These are phyloP conservation scores for Amazona vittata DNA, from an alignment of 2,113 vertebrate species.

Conservation along the genomic window DNA sequence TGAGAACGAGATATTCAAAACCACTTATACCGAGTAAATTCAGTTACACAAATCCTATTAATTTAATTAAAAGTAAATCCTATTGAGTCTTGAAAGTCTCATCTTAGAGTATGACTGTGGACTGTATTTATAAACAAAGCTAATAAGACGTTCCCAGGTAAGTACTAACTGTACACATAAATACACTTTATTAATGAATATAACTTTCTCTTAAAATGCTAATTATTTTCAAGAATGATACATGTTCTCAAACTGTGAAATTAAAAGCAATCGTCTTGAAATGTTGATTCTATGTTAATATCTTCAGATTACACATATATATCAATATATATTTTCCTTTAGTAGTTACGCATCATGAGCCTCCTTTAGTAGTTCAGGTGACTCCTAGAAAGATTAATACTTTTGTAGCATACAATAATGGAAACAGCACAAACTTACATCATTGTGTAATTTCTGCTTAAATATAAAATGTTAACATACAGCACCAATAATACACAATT, in stretches of 20 bases:
- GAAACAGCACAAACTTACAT: background rate
- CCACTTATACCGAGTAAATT: background rate
- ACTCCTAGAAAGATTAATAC: background rate
- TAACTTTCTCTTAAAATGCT: background rate
- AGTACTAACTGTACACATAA: background rate
- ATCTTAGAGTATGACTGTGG: background rate
- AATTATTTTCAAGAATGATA: background rate
- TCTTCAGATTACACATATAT: background rate
- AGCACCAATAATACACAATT: background rate
- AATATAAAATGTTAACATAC: background rate
- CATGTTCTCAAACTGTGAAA: background rate
- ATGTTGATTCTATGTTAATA: background rate
- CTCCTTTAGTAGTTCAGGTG: background rate
- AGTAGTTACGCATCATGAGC: background rate
- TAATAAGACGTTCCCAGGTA: background rate
- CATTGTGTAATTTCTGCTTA: background rate
- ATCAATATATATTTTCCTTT: background rate
- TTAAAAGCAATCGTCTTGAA: background rate
- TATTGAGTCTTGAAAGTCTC: background rate
- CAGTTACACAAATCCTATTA: background rate
- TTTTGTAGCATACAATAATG: background rate
- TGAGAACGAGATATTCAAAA: background rate
- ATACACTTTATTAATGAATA: background rate
- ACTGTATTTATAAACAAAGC: background rate
- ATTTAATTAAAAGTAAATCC: background rate